Conservation (phyloP, 2,797 vertebrate genomes). For the Brachyalestes nurse region DNA sequence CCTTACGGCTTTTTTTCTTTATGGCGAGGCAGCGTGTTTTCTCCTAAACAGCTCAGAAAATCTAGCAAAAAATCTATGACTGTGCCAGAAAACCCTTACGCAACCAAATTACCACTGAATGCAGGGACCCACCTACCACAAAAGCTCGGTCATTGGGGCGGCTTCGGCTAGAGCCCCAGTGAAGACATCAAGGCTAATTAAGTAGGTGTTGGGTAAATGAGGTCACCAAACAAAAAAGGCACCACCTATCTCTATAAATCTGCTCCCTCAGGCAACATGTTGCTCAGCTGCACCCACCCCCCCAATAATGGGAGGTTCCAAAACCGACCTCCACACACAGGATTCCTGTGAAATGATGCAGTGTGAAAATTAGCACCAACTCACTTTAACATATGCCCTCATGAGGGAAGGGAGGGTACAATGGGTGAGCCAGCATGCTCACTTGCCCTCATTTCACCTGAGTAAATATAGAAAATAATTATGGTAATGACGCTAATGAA, state of each 20-base stretch:
- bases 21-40: slow-evolving; percentile 22
- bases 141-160: slow-evolving; percentile 63
- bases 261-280: slow-evolving; percentile 28
- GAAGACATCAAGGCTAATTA: slow-evolving; percentile 60
- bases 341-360: slow-evolving; percentile 21
- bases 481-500: slow-evolving; percentile 78
- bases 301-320: slow-evolving; percentile 55
- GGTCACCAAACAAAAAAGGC: slow-evolving; percentile 66
- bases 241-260: slow-evolving; percentile 53
- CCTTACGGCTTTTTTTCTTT: slow-evolving; percentile 56
- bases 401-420: slow-evolving; percentile 52
- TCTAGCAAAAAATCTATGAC: neutral
- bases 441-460: slow-evolving; percentile 74
- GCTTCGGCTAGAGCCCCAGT: slow-evolving; percentile 54
- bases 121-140: slow-evolving; percentile 50
- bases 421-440: slow-evolving; percentile 65
- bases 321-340: slow-evolving; percentile 46
- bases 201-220: slow-evolving; percentile 76
- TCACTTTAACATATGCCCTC: slow-evolving; percentile 61
- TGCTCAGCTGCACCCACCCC: slow-evolving; percentile 3
- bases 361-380: slow-evolving; percentile 59
- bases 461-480: slow-evolving; percentile 85
- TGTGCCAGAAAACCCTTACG: slow-evolving; percentile 53
- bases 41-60: slow-evolving; percentile 5
- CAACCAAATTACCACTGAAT: slow-evolving; percentile 55